These are phyloP conservation scores for Himalopsyche japonica DNA, from an alignment of 2,888 invertebrate species.

Conservation along the genomic window DNA sequence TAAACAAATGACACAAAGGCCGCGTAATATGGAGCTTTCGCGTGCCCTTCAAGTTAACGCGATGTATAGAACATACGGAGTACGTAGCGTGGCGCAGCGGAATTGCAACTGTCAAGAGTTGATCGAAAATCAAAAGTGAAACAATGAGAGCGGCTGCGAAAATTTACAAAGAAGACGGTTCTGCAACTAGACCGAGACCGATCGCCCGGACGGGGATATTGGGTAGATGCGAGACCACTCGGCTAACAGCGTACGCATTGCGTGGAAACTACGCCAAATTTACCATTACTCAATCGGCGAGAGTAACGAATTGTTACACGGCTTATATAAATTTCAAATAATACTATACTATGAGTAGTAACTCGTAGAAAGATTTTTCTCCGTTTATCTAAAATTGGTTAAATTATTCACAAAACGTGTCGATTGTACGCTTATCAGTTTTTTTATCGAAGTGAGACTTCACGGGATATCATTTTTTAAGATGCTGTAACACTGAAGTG, in stretches of 20 bases:
- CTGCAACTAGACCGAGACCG: constrained; percentile 39
- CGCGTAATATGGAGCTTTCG: not conserved
- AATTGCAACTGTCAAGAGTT: constrained; percentile 25
- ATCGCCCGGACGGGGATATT: not conserved
- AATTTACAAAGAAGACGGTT: constrained; percentile 16
- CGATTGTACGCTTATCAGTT: no score
- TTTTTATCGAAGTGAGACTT: no score
- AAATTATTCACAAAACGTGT: no score
- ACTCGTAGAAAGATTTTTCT: no score
- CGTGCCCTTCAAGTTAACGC: not conserved
- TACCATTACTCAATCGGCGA: not conserved
- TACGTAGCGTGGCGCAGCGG: constrained; percentile 8
- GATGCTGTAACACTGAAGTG: no score
- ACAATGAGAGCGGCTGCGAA: constrained; percentile 19
- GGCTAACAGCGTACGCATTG: not conserved
- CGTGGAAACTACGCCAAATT: not conserved
- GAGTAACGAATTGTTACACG: no score
- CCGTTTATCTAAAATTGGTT: no score
- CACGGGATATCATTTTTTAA: no score
- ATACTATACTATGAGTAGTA: no score
- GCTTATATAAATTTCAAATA: no score
- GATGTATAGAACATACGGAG: not conserved
- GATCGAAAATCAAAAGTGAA: constrained; percentile 40
- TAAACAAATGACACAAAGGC: not conserved
- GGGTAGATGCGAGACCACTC: not conserved